These are phyloP conservation scores for Drosophila orena DNA, from an alignment of 1,140 invertebrate species.

Conservation along the genomic window DNA sequence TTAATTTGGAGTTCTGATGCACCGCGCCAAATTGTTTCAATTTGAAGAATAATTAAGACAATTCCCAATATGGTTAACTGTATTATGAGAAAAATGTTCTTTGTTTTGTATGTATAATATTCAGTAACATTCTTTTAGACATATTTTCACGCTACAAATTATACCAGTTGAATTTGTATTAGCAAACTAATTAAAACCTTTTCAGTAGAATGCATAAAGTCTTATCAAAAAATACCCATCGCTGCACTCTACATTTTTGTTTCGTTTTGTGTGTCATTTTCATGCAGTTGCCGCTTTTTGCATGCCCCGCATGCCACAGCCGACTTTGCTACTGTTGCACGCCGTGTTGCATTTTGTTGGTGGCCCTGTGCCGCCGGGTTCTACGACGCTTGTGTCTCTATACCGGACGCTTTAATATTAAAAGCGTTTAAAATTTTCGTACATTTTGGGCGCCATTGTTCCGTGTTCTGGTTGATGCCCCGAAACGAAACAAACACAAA, in stretches of 20 bases:
- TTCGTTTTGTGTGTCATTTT: slow-evolving; percentile 42
- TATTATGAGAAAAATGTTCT: too few species aligned
- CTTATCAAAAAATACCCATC: background rate
- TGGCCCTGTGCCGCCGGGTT: slow-evolving; percentile 17
- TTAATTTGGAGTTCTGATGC: too few species aligned
- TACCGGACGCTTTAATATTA: slow-evolving; percentile 75
- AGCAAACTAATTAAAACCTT: background rate
- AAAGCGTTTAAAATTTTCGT: slow-evolving; percentile 77
- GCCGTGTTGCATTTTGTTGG: slow-evolving; percentile 71
- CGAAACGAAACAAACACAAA: slow-evolving; percentile 6
- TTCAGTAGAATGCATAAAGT: background rate
- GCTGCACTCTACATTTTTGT: slow-evolving; percentile 7
- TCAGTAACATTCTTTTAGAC: too few species aligned
- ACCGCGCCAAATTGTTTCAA: too few species aligned
- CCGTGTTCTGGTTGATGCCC: slow-evolving; percentile 28
- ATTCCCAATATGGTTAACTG: too few species aligned
- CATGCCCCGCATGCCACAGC: slow-evolving; percentile 57
- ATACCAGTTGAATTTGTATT: too few species aligned
- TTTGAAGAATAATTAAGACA: too few species aligned
- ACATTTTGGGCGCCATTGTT: slow-evolving; percentile 72
- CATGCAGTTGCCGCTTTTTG: slow-evolving; percentile 58
- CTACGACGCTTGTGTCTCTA: slow-evolving; percentile 47
- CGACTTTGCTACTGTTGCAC: slow-evolving; percentile 41
- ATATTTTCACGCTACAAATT: too few species aligned
- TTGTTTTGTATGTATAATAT: too few species aligned